Conservation (phyloP, 1,140 invertebrate genomes). For the Drosophila bipectinata region DNA sequence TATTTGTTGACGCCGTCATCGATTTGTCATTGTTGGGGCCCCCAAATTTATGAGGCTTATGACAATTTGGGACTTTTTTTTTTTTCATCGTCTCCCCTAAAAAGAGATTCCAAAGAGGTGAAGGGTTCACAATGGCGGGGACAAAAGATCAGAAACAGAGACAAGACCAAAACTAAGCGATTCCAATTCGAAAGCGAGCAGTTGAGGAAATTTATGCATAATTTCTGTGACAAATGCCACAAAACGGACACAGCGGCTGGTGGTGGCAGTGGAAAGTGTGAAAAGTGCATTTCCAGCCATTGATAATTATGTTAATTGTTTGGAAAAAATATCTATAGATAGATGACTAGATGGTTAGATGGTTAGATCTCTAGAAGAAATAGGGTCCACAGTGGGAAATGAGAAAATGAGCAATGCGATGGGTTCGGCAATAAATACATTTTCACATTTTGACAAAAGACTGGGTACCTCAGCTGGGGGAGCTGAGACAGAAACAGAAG, state of each 20-base stretch:
- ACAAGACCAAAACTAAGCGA: constrained; percentile 53
- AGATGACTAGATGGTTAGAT: neutral
- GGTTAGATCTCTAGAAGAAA: neutral
- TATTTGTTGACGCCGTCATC: constrained; percentile 60
- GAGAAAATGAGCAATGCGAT: constrained; percentile 14
- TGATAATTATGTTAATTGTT: constrained; percentile 79
- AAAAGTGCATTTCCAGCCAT: constrained; percentile 64
- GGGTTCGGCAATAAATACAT: constrained; percentile 51
- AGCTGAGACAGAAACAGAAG: neutral
- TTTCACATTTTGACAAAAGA: constrained; percentile 54
- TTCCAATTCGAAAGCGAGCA: constrained; percentile 76
- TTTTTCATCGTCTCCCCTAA: neutral
- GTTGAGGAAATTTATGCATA: constrained; percentile 62
- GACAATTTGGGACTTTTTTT: constrained; percentile 23
- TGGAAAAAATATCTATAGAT: neutral
- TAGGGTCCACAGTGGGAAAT: constrained; percentile 13
- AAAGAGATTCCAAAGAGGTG: constrained; percentile 33
- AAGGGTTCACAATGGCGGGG: constrained; percentile 55
- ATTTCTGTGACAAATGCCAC: constrained; percentile 72
- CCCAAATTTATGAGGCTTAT: constrained; percentile 53
- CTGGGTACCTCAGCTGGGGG: neutral
- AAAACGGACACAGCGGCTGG: neutral
- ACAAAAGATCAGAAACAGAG: constrained; percentile 42
- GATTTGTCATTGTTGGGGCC: constrained; percentile 51
- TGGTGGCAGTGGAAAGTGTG: constrained; percentile 47